Percentiles rank a stretch among this genome's conserved stretches.
These are phyloP conservation scores for Electrophaes corylata DNA, from an alignment of 2,888 invertebrate species.

Conservation along the genomic window DNA sequence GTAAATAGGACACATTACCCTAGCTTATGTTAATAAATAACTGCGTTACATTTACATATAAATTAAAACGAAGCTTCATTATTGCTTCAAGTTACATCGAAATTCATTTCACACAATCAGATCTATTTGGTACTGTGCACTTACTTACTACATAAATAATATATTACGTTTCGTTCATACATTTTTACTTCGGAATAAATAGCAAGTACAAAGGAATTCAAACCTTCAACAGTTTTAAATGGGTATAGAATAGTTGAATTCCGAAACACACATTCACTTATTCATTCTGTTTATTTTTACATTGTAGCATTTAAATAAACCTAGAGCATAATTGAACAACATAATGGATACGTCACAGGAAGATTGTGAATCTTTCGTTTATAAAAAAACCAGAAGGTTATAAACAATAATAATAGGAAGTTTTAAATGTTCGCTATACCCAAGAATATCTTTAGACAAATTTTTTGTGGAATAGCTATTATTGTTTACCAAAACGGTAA, in stretches of 20 bases:
- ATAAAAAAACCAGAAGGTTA: too few relatives aligned
- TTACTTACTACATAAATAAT: constrained; percentile 32
- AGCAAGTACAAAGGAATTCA: not conserved
- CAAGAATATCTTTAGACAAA: too few relatives aligned
- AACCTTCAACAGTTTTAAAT: not conserved
- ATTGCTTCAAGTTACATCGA: constrained; percentile 57
- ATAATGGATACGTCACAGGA: too few relatives aligned
- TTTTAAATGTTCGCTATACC: too few relatives aligned
- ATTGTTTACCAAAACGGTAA: not conserved
- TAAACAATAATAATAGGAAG: too few relatives aligned
- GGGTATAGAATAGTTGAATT: not conserved
- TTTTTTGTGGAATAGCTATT: not conserved
- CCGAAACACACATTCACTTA: not conserved
- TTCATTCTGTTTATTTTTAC: too few relatives aligned
- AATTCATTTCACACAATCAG: constrained; percentile 57
- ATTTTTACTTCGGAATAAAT: not conserved
- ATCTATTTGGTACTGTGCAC: constrained; percentile 55
- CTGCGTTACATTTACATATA: constrained; percentile 40
- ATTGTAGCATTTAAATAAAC: too few relatives aligned
- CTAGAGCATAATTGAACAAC: too few relatives aligned
- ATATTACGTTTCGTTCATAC: constrained; percentile 2
- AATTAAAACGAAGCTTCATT: constrained; percentile 54
- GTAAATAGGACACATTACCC: constrained; percentile 20
- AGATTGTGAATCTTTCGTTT: too few relatives aligned
- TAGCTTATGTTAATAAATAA: constrained; percentile 36